These are phyloP conservation scores for Cheilosia grossa DNA, from an alignment of 2,888 invertebrate species.

Conservation along the genomic window DNA sequence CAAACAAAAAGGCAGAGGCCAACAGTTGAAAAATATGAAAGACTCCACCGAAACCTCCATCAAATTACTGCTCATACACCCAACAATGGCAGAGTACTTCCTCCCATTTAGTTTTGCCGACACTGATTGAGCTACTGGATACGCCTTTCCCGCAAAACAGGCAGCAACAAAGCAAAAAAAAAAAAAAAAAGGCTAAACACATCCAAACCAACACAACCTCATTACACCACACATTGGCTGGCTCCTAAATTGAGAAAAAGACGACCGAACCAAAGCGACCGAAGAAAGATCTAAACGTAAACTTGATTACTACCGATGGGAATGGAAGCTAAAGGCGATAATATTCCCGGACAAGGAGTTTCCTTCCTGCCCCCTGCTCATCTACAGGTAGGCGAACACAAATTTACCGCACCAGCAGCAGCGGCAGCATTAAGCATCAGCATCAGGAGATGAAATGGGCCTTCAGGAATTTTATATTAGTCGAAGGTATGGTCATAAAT, in stretches of 20 bases:
- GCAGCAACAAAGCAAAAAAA: conserved; percentile 20
- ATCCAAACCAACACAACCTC: conserved; percentile 59
- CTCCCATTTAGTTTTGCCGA: conserved; percentile 74
- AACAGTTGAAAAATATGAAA: conserved; percentile 27
- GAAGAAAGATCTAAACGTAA: conserved; percentile 69
- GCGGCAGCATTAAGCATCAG: conserved; percentile 17
- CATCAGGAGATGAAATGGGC: conserved; percentile 71
- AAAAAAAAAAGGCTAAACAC: conserved; percentile 26
- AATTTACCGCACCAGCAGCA: conserved; percentile 19
- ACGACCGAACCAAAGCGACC: conserved; percentile 43
- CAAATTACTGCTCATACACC: conserved; percentile 69
- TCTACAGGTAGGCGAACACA: conserved; percentile 38
- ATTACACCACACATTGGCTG: conserved; percentile 62
- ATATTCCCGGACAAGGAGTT: conserved; percentile 65
- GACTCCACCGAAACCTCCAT: conserved; percentile 54
- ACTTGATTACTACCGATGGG: conserved; percentile 75
- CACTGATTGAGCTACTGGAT: conserved; percentile 75
- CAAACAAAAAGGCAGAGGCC: conserved; percentile 38
- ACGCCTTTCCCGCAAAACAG: conserved; percentile 65
- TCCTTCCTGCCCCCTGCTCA: background rate
- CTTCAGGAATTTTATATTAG: conserved; percentile 75
- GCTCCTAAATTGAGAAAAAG: conserved; percentile 54
- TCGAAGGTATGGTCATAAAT: conserved; percentile 74
- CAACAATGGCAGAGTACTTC: conserved; percentile 69
- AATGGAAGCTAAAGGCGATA: conserved; percentile 74